Conservation (phyloP, 2,888 invertebrate species). For the Lysandra bellargus region DNA sequence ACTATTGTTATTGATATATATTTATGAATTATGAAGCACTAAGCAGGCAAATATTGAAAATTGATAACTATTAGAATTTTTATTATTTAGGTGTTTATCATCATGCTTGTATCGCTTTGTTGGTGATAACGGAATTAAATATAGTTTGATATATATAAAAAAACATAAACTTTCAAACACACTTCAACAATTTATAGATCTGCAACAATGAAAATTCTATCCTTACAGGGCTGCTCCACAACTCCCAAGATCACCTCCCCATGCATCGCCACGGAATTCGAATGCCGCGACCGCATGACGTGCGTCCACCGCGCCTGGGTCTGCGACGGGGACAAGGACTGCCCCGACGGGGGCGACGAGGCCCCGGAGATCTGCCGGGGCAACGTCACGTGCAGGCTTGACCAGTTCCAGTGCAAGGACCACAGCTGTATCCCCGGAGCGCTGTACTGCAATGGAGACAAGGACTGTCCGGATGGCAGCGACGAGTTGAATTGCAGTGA, state of each 20-base stretch:
- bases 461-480: conserved; percentile 91
- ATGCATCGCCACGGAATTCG: conserved; percentile 87
- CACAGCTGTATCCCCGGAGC: conserved; percentile 89
- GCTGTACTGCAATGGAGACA: conserved; percentile 89
- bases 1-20: no score
- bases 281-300: conserved; percentile 89
- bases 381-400: conserved; percentile 88
- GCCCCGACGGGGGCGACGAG: conserved; percentile 91
- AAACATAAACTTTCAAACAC: no score
- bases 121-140: no score
- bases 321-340: conserved; percentile 92
- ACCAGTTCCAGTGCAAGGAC: conserved; percentile 93
- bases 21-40: no score
- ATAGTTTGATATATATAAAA: no score
- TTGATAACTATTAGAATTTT: no score
- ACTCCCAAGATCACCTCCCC: conserved; percentile 79
- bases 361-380: conserved; percentile 82
- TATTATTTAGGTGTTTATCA: no score
- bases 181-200: no score
- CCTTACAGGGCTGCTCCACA: conserved; percentile 81
- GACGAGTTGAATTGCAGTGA: conserved; percentile 92
- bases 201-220: no score
- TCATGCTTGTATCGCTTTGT: no score
- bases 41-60: no score
- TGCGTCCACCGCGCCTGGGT: conserved; percentile 91